These are phyloP conservation scores for Lordiphosa mommai DNA, from an alignment of 1,140 invertebrate genomes.

Conservation along the genomic window DNA sequence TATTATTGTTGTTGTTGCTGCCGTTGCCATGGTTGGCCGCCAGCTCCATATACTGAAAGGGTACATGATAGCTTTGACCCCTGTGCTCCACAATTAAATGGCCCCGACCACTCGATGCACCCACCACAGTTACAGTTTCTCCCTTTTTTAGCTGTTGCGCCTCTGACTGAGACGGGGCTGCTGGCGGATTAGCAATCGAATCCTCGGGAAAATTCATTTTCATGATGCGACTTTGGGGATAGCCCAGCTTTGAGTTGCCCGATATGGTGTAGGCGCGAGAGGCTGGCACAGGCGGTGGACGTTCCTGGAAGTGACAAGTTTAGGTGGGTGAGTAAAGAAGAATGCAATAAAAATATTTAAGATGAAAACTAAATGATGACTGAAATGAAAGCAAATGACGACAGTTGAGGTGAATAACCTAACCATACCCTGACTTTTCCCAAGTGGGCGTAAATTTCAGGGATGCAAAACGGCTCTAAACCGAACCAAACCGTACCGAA, in stretches of 20 bases:
- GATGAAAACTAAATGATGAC: no score
- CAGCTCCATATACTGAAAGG: conserved; percentile 88
- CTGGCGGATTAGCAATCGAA: conserved; percentile 80
- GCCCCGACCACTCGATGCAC: conserved; percentile 88
- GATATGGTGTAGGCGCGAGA: conserved; percentile 93
- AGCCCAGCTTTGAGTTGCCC: conserved; percentile 94
- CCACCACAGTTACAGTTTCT: conserved; percentile 90
- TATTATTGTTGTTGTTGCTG: conserved; percentile 13
- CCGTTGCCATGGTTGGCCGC: conserved; percentile 21
- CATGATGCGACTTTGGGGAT: conserved; percentile 95
- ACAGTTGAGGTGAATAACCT: no score
- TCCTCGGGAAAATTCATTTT: conserved; percentile 90
- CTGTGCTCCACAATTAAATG: conserved; percentile 92
- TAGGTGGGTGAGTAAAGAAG: not conserved
- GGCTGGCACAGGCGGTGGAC: conserved; percentile 93
- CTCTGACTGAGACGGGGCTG: conserved; percentile 24
- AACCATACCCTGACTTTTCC: no score
- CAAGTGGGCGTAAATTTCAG: no score
- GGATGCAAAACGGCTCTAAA: no score
- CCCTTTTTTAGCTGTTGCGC: conserved; percentile 84
- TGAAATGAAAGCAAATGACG: no score
- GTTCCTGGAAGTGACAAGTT: conserved; percentile 82
- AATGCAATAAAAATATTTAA: no score
- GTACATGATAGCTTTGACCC: conserved; percentile 89
- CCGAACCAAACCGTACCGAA: no score